Evolutionary conservation across 2,113 vertebrate species (phyloP), one percentile per base, ranked within the genome.

Genomic region (Scolopax mira): DNA sequence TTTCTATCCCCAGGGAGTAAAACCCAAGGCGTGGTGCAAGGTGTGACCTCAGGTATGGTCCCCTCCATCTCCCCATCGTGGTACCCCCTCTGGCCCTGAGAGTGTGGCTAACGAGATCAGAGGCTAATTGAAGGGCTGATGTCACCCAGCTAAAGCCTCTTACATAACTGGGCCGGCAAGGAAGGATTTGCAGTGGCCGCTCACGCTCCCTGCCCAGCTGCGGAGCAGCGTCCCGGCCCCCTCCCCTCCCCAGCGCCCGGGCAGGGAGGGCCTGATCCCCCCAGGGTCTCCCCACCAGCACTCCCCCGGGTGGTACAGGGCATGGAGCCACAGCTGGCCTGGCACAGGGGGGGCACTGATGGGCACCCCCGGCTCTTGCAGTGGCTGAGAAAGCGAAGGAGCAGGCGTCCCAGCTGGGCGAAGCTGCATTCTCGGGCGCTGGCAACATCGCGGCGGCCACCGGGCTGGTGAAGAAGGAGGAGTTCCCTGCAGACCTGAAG

Each of bases 311-410:
- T 57, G 87, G 33, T 35, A 9, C 4, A 1, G 54, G 44, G 24
- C 66, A 27, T 0, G 17, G 25, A 74, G 16, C 66, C 1, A 0
- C 5, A 17, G 33, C 62, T 49, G 57, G 54, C 52, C 19, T 54
- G 78, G 42, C 35, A 16, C 0, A 1, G 46, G 1, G 46, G 23
- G 51, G 42, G 5, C 61, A 48, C 67, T 83, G 70, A 95, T 10
- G n/a, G 49, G 48, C 46, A 67, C 51, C 77, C 28, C 39, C 0
- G 75, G 21, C 58, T 89, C 89, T 95, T 93, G 60, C 96, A 99
- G 99, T 99, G 98, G 99, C 99, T 84, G 99, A 99, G 98, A 99
- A 99, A 97, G 99, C 99, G 28, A 99, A 99, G 98, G 99, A 99
- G 85, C 98, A 99, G 94, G 99, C 98, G 0, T 99, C 99, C 72